Conservation (phyloP, 2,888 invertebrate species). For the Monochamus alternatus region DNA sequence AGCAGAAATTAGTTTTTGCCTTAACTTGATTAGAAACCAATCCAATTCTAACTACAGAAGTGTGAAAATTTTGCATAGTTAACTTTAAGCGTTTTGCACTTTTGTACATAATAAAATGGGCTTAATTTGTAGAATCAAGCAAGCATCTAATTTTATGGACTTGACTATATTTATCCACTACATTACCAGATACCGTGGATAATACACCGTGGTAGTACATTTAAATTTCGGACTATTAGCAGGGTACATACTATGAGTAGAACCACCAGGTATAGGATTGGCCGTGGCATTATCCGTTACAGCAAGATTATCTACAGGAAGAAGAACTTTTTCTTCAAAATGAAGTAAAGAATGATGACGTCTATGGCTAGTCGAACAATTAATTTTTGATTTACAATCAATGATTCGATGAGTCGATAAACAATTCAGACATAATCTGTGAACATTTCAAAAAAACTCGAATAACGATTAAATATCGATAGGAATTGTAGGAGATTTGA, state of each 20-base stretch:
- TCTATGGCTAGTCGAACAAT: neutral
- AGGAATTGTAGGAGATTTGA: too few species aligned
- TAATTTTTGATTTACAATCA: conserved; percentile 14
- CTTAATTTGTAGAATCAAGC: neutral
- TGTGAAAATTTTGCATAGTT: neutral
- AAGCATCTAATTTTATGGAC: neutral
- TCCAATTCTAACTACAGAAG: neutral
- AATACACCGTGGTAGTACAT: conserved; percentile 4
- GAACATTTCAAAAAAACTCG: conserved; percentile 5
- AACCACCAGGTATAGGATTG: neutral
- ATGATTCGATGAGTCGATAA: conserved; percentile 12
- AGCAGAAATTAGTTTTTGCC: too few species aligned
- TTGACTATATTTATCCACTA: neutral
- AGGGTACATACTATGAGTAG: neutral
- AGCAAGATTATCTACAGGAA: neutral
- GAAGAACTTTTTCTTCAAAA: neutral
- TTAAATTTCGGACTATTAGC: neutral
- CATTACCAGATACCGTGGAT: neutral
- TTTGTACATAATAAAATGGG: neutral
- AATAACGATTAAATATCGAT: neutral
- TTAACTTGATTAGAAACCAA: neutral
- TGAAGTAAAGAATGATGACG: conserved; percentile 12
- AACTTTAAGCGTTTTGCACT: conserved; percentile 1
- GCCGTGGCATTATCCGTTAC: neutral
- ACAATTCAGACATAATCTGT: conserved; percentile 5